Evolutionary conservation across 2,797 vertebrate species (phyloP).

Genomic region (Picus viridis): DNA sequence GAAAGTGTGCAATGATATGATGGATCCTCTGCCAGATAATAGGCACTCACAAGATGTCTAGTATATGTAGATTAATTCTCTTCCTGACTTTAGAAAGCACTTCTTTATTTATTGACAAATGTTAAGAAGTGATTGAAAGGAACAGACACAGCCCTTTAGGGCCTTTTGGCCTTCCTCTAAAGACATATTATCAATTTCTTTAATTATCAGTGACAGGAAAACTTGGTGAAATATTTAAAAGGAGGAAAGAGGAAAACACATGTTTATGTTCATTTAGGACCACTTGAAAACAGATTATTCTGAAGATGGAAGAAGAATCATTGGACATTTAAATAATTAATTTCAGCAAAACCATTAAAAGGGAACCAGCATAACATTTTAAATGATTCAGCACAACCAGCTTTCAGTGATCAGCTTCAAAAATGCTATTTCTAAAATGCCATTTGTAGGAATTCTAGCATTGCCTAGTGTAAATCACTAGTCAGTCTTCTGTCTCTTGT

Average conservation of each 20-base stretch:
- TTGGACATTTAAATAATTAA: conserved; percentile 71
- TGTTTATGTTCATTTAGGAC: not conserved
- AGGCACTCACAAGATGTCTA: not conserved
- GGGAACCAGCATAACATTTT: conserved; percentile 55
- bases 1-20: not conserved
- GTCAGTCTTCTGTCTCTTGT: conserved; percentile 4
- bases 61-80: not conserved
- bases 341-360: conserved; percentile 63
- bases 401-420: conserved; percentile 57
- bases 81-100: not conserved
- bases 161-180: not conserved
- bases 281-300: conserved; percentile 51
- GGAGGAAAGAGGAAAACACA: not conserved
- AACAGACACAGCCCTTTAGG: not conserved
- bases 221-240: conserved; percentile 60
- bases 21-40: not conserved
- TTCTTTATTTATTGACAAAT: conserved; percentile 9
- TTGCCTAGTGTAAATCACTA: conserved; percentile 45
- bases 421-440: conserved; percentile 64
- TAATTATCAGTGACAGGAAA: conserved; percentile 48
- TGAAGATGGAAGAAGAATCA: conserved; percentile 43
- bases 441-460: conserved; percentile 57
- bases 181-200: conserved; percentile 43
- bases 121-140: conserved; percentile 6
- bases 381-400: conserved; percentile 72